Evolutionary conservation across 2,113 vertebrate species (phyloP).

Genomic region (Zosterops borbonicus): DNA sequence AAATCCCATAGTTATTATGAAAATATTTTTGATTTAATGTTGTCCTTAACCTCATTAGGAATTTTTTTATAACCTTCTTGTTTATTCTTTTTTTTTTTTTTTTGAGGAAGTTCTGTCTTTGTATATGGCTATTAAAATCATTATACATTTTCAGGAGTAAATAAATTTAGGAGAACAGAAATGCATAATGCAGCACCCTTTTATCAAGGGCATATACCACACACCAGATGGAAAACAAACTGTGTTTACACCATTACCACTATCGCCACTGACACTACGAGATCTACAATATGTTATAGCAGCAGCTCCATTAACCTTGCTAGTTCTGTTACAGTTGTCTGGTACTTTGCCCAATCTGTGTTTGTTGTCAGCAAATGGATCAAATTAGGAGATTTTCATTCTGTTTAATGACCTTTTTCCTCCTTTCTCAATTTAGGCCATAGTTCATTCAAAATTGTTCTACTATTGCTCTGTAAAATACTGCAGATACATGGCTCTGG

Average conservation of each 20-base stretch:
- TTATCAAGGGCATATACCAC: slow-evolving; percentile 56
- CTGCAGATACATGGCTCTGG: background rate
- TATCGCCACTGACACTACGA: slow-evolving; percentile 64
- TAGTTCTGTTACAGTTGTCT: slow-evolving; percentile 62
- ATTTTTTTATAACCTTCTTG: background rate
- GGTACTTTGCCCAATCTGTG: slow-evolving; percentile 61
- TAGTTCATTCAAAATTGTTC: slow-evolving; percentile 38
- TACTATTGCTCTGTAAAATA: slow-evolving; percentile 12
- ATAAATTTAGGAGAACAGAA: slow-evolving; percentile 26
- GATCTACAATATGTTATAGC: slow-evolving; percentile 64
- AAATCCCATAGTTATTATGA: background rate
- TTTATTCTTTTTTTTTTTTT: background rate
- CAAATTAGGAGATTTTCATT: slow-evolving; percentile 55
- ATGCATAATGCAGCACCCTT: slow-evolving; percentile 46
- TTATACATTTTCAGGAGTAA: slow-evolving; percentile 24
- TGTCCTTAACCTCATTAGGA: background rate
- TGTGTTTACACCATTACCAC: slow-evolving; percentile 63
- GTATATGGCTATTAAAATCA: slow-evolving; percentile 15
- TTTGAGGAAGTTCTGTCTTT: background rate
- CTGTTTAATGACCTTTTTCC: slow-evolving; percentile 53
- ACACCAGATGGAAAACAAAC: slow-evolving; percentile 67
- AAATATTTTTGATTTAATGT: background rate
- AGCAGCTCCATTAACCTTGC: slow-evolving; percentile 68
- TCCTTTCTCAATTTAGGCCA: slow-evolving; percentile 9
- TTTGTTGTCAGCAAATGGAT: slow-evolving; percentile 65